Conservation (phyloP, 2,797 vertebrate genomes). For the Periophthalmus magnuspinnatus region DNA sequence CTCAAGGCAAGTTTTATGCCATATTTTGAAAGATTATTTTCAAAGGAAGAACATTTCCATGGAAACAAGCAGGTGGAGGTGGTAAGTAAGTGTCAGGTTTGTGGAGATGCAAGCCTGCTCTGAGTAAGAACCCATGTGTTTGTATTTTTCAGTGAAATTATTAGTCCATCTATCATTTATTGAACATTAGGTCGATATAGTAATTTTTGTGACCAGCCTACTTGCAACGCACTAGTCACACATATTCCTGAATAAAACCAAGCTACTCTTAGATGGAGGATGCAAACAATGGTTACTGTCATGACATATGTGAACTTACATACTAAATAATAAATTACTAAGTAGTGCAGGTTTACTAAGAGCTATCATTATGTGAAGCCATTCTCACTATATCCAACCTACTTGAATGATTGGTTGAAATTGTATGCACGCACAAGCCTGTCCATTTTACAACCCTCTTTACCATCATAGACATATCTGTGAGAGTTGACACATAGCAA, state of each 20-base stretch:
- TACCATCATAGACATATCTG: not conserved
- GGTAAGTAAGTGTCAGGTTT: too few relatives aligned
- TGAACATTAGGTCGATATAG: not conserved
- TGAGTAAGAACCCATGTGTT: too few relatives aligned
- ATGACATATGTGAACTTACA: not conserved
- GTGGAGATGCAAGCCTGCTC: too few relatives aligned
- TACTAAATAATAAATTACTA: not conserved
- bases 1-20: too few relatives aligned
- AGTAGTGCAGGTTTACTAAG: not conserved
- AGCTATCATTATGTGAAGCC: not conserved
- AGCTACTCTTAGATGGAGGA: too few relatives aligned
- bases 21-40: too few relatives aligned
- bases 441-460: not conserved
- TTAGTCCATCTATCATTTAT: not conserved
- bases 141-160: too few relatives aligned
- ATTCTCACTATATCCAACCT: not conserved
- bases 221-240: too few relatives aligned
- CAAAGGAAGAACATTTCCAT: too few relatives aligned
- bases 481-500: not conserved
- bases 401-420: not conserved
- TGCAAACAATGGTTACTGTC: not conserved
- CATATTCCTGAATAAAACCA: too few relatives aligned
- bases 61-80: too few relatives aligned
- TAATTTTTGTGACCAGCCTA: not conserved
- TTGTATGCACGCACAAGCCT: not conserved